Evolutionary conservation across 2,888 invertebrate species (phyloP), one percentile per base, ranked within the genome.

Genomic region (Spisula subtruncata): DNA sequence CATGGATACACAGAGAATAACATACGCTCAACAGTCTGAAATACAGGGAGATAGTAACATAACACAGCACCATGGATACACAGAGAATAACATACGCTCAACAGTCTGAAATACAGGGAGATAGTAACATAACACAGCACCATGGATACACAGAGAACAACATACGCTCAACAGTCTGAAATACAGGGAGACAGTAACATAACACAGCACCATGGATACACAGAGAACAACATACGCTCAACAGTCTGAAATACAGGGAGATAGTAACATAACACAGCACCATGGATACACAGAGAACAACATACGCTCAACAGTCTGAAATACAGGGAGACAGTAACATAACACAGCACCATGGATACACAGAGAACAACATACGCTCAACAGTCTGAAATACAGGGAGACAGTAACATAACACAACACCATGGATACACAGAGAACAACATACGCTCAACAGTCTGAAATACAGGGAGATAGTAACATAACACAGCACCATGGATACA

Each of bases 81-180:
- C 83, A 1, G 94, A 93, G 82, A 96, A 96, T 88, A 96, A 87
- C 75, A 95, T 54, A 89, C 93, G 93, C 90, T 96, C 96, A 46
- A 95, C 92, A 18, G 93, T 90, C n/a, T n/a, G n/a, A n/a, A n/a
- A n/a, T n/a, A n/a, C n/a, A n/a, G n/a, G n/a, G n/a, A n/a, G n/a
- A n/a, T n/a, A 95, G 89, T 18, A 95, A 91, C 8, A 94, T 92
- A 0, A 94, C 92, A 82, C 94, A 95, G 56, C 94, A 81, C 75
- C 93, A 93, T 14, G 96, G 96, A 85, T 95, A 96, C 4, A 93
- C 83, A 1, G 94, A 93, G 82, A 96, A 96, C 89, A 96, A 87
- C 75, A 95, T 54, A 89, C 93, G 93, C 90, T 96, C 96, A 46
- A 95, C 92, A 18, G 93, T 90, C n/a, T n/a, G n/a, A n/a, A n/a